Evolutionary conservation across 2,888 invertebrate genomes (phyloP).

Genomic region (Mellilla xanthometata): DNA sequence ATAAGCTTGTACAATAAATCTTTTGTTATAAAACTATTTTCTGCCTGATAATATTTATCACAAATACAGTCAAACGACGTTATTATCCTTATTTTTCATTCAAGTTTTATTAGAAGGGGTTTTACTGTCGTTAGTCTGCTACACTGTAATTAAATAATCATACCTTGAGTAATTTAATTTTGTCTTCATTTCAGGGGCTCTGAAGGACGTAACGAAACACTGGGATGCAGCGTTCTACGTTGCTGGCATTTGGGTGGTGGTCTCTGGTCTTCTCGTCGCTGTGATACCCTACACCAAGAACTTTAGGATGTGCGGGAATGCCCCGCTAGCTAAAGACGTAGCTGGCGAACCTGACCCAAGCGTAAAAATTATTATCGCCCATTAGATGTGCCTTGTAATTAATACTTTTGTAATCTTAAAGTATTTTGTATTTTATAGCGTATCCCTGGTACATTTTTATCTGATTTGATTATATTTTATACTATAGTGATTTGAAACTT

Average conservation of each 20-base stretch:
- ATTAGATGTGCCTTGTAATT: slow-evolving; percentile 41
- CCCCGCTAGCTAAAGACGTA: slow-evolving; percentile 70
- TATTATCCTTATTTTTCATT: too few relatives aligned
- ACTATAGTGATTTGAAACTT: not conserved
- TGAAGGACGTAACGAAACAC: slow-evolving; percentile 84
- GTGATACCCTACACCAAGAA: slow-evolving; percentile 86
- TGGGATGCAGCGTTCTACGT: slow-evolving; percentile 92
- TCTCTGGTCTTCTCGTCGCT: slow-evolving; percentile 88
- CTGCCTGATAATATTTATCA: too few relatives aligned
- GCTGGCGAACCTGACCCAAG: slow-evolving; percentile 71
- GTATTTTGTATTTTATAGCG: not conserved
- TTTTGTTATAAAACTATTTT: too few relatives aligned
- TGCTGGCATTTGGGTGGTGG: slow-evolving; percentile 90
- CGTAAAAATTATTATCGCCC: slow-evolving; percentile 70
- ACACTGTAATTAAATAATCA: too few relatives aligned
- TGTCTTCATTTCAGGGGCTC: slow-evolving; percentile 51
- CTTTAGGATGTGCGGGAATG: slow-evolving; percentile 81
- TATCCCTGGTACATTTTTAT: not conserved
- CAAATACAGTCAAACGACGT: too few relatives aligned
- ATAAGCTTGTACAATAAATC: too few relatives aligned
- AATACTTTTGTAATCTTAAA: not conserved
- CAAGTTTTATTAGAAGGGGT: too few relatives aligned
- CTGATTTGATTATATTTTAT: not conserved
- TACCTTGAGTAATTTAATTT: too few relatives aligned
- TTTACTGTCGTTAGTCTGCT: too few relatives aligned